These are phyloP conservation scores for Anas platyrhynchos DNA, from an alignment of 2,113 vertebrate species.

Conservation along the genomic window DNA sequence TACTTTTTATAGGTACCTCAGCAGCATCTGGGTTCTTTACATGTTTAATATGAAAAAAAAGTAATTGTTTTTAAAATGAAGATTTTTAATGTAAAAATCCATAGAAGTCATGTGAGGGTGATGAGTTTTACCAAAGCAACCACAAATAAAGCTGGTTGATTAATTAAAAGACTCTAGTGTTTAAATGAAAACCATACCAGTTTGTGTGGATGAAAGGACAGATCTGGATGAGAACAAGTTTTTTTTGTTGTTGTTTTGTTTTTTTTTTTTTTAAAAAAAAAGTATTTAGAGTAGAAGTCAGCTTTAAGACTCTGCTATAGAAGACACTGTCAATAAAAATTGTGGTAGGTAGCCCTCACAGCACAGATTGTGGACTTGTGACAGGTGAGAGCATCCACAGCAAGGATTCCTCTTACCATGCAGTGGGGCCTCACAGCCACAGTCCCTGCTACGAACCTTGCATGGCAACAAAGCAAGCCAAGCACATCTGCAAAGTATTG, in stretches of 20 bases:
- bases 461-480: background rate
- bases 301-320: background rate
- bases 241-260: too few relatives aligned
- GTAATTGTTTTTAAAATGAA: too few relatives aligned
- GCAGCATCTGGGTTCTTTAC: too few relatives aligned
- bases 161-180: background rate
- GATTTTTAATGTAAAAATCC: background rate
- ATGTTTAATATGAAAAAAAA: too few relatives aligned
- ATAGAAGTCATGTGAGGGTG: background rate
- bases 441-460: background rate
- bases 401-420: background rate
- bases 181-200: background rate
- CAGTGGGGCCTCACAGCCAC: background rate
- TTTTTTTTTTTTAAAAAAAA: background rate
- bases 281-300: background rate
- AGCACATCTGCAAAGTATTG: background rate
- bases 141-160: background rate
- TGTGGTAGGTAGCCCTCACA: background rate
- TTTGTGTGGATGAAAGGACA: background rate
- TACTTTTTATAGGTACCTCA: too few relatives aligned
- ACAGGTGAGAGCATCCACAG: fast-evolving
- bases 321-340: background rate
- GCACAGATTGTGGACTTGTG: background rate
- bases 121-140: background rate
- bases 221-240: background rate